These are phyloP conservation scores for Eupithecia tripunctaria DNA, from an alignment of 2,888 invertebrate genomes.

Conservation along the genomic window DNA sequence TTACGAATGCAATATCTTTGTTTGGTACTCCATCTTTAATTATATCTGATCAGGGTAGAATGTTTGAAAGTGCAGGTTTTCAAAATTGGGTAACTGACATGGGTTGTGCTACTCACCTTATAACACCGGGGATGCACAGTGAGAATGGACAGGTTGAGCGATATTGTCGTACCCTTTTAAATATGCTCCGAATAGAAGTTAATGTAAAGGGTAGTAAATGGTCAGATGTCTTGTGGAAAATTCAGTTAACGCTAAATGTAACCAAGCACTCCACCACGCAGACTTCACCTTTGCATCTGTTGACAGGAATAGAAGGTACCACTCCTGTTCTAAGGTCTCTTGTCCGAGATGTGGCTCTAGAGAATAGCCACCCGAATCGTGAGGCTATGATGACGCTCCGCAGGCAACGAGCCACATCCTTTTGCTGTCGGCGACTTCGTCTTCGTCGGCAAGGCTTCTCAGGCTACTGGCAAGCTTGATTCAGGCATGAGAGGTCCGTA, in stretches of 20 bases:
- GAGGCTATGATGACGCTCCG: not conserved
- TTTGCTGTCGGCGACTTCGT: no score
- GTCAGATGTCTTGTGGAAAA: not conserved
- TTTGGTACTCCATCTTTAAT: not conserved
- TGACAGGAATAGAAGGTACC: no score
- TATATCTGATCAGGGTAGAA: not conserved
- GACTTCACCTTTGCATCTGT: no score
- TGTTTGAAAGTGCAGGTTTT: not conserved
- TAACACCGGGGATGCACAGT: slow-evolving; percentile 2
- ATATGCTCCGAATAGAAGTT: not conserved
- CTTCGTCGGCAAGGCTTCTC: no score
- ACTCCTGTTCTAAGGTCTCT: no score
- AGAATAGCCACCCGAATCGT: not conserved
- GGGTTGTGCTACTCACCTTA: not conserved
- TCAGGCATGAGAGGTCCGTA: not conserved
- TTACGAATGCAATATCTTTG: no score
- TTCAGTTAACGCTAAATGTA: not conserved
- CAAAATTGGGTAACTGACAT: not conserved
- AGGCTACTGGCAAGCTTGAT: not conserved
- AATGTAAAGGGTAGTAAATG: no score
- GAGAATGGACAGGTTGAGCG: slow-evolving; percentile 1
- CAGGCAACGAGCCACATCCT: no score
- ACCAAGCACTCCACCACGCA: not conserved
- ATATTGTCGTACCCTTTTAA: not conserved
- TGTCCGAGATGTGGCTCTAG: not conserved